Evolutionary conservation across 2,888 invertebrate genomes (phyloP), one percentile per base, ranked within the genome.

Genomic region (Iselma pallidipennis): DNA sequence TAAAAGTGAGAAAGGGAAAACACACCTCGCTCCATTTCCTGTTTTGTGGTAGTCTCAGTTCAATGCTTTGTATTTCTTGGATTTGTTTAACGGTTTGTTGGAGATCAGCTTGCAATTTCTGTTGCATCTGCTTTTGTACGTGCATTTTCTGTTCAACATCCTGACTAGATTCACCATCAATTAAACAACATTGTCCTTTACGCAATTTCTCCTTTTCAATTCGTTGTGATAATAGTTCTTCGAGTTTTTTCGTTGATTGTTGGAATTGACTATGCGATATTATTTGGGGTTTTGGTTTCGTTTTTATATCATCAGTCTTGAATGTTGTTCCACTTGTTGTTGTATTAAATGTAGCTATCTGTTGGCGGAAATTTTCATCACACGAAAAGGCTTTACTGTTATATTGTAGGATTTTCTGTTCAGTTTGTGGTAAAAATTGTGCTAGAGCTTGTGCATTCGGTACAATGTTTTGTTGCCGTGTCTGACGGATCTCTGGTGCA

Each of bases 1-100:
- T 55, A 49, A 1, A 49, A 52, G 26, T 12, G 29, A 31, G 7
- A n/a, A 49, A 50, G n/a, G n/a, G n/a, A n/a, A 53, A 45, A 68
- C 67, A 57, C 70, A 82, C 81, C 80, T 81, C 79, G 60, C 67
- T 77, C 81, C 81, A 82, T 64, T 81, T 82, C 70, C 80, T 69
- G 68, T 82, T 82, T 65, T 83, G 83, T 23, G 83, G 82, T 66
- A 80, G 68, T 62, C 82, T 70, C 63, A 80, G 69, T 70, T 83
- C 83, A 57, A 81, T 82, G 66, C 81, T 81, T 71, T 82, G 82
- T 57, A 82, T 82, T 66, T 83, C 83, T 71, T 83, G 83, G 56
- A 83, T 83, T 59, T 82, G 81, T 66, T 82, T 82, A 16, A 83
- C 83, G 10, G 83, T 83, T 66, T 82, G 80, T 65, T 82, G 81